Evolutionary conservation across 2,113 vertebrate genomes (phyloP).

Genomic region (Speoplatyrhinus poulsoni): DNA sequence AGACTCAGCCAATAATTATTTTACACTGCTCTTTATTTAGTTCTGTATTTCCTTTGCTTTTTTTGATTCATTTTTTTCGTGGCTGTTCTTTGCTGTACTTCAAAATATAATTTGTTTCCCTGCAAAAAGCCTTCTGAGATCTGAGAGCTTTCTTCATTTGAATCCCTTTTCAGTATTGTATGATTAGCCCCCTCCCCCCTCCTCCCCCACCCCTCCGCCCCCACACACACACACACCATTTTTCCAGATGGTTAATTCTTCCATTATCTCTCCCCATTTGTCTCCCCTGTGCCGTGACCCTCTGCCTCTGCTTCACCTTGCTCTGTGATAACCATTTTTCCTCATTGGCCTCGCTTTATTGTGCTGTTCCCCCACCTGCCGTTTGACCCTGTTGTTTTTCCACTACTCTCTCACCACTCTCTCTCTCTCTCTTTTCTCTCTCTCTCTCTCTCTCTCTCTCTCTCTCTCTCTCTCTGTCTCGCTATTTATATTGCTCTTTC

Average conservation of each 20-base stretch:
- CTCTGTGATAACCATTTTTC: constrained; percentile 51
- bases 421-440: neutral
- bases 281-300: constrained; percentile 13
- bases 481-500: neutral
- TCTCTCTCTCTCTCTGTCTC: neutral
- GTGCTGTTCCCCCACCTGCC: constrained; percentile 30
- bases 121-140: neutral
- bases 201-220: neutral
- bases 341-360: constrained; percentile 43
- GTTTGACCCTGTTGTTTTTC: constrained; percentile 29
- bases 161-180: neutral
- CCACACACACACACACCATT: neutral
- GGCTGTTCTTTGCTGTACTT: no score
- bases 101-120: neutral
- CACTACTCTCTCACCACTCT: neutral
- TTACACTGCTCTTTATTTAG: no score
- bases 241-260: constrained; percentile 33
- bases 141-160: neutral
- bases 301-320: constrained; percentile 33
- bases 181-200: constrained; percentile 17
- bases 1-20: no score
- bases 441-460: neutral
- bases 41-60: no score
- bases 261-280: constrained; percentile 31
- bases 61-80: no score